These are phyloP conservation scores for Dascillus cervinus DNA, from an alignment of 2,888 invertebrate species.

Conservation along the genomic window DNA sequence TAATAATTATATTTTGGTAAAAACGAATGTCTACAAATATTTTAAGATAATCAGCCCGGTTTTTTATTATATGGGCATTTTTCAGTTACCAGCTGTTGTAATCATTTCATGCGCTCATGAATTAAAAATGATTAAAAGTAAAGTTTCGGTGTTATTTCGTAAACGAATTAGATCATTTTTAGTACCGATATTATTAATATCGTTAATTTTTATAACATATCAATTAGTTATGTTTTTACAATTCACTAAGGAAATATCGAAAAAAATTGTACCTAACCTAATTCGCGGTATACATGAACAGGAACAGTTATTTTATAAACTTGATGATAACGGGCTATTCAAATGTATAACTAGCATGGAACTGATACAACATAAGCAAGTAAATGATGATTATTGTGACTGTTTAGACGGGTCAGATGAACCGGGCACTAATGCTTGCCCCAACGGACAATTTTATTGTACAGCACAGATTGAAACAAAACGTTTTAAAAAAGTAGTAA, in stretches of 20 bases:
- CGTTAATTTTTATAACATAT: constrained; percentile 19
- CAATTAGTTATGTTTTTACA: constrained; percentile 23
- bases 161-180: constrained; percentile 19
- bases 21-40: no score
- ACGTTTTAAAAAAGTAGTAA: constrained; percentile 45
- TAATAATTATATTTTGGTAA: no score
- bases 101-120: no score
- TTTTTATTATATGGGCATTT: no score
- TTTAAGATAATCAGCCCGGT: no score
- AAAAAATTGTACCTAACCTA: constrained; percentile 16
- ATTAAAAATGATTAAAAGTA: no score
- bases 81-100: no score
- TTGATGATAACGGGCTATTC: constrained; percentile 40
- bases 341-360: constrained; percentile 42
- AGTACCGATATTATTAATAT: constrained; percentile 16
- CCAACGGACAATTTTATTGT: constrained; percentile 79
- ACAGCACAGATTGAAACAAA: constrained; percentile 46
- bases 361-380: constrained; percentile 47
- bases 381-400: constrained; percentile 86
- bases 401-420: constrained; percentile 71
- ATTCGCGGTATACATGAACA: constrained; percentile 41
- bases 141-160: constrained; percentile 6
- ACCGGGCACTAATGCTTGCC: constrained; percentile 85
- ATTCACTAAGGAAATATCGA: constrained; percentile 11
- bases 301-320: constrained; percentile 41